These are phyloP conservation scores for Melanotaenia trifasciata DNA, from an alignment of 2,797 vertebrate genomes.

Conservation along the genomic window DNA sequence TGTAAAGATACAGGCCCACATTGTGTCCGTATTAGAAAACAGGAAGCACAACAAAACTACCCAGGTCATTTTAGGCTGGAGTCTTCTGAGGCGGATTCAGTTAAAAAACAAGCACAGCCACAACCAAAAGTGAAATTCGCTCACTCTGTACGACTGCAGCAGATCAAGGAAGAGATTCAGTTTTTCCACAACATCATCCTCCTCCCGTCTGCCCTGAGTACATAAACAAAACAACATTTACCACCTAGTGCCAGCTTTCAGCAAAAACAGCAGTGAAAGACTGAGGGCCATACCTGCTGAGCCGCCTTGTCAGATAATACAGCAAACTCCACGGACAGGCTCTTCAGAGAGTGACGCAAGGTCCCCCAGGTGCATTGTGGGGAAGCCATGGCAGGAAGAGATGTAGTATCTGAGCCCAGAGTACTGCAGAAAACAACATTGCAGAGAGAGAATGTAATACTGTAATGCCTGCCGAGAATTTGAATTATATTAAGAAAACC, in stretches of 20 bases:
- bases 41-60: constrained; percentile 2
- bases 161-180: constrained; percentile 96
- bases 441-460: constrained; percentile 28
- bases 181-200: constrained; percentile 97
- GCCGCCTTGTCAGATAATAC: constrained; percentile 93
- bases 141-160: constrained; percentile 96
- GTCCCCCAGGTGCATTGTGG: constrained; percentile 89
- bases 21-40: constrained; percentile 3
- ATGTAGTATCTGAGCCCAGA: constrained; percentile 90
- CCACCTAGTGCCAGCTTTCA: constrained; percentile 26
- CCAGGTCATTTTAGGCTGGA: background rate
- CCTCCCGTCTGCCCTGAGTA: constrained; percentile 92
- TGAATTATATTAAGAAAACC: constrained; percentile 36
- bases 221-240: constrained; percentile 42
- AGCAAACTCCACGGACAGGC: constrained; percentile 93
- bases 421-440: constrained; percentile 76
- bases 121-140: constrained; percentile 50
- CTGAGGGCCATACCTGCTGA: constrained; percentile 87
- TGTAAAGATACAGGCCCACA: background rate
- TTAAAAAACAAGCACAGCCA: background rate
- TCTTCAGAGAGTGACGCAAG: constrained; percentile 92
- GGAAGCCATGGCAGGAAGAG: constrained; percentile 89
- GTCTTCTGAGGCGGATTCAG: background rate
- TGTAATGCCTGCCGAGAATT: constrained; percentile 14
- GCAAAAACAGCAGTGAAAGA: constrained; percentile 16